A percentile compares a stretch with the other conserved stretches of the same genome.
phyloP scores from a whole-genome alignment of 1,140 invertebrate species.

The Neodiprion pinetum region DNA sequence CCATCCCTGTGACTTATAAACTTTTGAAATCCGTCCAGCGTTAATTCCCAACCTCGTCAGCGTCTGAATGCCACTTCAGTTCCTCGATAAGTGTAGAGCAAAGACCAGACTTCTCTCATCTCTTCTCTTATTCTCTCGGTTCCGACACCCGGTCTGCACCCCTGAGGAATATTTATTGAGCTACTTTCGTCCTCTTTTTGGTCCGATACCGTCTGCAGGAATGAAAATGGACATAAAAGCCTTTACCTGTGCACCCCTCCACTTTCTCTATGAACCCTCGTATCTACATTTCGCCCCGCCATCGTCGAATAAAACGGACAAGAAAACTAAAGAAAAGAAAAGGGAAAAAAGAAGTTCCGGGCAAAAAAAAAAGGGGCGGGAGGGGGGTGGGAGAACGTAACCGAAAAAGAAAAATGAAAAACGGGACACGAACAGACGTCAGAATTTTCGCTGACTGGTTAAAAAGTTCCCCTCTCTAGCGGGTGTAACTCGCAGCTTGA shows the following conservation, averaged over 20 bases:
- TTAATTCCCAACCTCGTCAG: not conserved
- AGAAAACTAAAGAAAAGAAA: not conserved
- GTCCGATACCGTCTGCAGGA: not conserved
- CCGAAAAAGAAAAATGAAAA: not conserved
- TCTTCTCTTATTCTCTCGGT: not conserved
- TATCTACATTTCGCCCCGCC: not conserved
- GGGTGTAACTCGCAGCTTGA: not conserved
- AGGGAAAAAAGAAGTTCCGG: not conserved
- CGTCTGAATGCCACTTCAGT: not conserved
- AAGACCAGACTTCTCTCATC: not conserved
- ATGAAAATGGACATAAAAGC: not conserved
- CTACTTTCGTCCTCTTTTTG: not conserved
- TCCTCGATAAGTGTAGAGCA: not conserved
- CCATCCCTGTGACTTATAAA: no score
- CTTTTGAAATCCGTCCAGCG: no score
- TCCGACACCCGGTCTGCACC: no score
- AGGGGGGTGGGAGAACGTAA: no score
- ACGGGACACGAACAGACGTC: not conserved
- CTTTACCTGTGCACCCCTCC: not conserved
- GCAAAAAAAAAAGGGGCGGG: not conserved
- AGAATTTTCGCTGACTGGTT: not conserved
- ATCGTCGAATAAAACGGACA: not conserved
- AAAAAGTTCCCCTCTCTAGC: not conserved
- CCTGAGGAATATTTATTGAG: not conserved
- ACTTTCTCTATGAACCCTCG: not conserved